Base-by-base conservation (phyloP, 1,140 invertebrate genomes). In the Sipha flava region DNA sequence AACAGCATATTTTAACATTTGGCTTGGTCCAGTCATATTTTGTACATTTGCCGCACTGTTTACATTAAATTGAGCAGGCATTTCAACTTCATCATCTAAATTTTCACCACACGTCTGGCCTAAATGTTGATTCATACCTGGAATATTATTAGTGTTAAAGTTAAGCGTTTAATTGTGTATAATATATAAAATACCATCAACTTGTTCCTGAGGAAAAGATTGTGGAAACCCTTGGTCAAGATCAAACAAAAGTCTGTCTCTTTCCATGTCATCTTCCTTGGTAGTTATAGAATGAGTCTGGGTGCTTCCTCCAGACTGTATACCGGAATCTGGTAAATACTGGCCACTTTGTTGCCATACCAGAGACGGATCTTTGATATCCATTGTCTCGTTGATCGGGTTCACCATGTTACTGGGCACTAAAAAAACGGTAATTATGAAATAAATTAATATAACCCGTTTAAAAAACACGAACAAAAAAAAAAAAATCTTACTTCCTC, bases 1-100 rank as follows among this genome's bases (percentile, higher is more conserved):
- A 62, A 99, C 97, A 54, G 97, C 97, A 87, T 98, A 95, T 86
- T 95, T 95, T 79, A 97, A 85, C 94, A 98, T 97, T 87, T 98
- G 96, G 66, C 95, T 97, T 1, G 97, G 97, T 85, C 98, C 96
- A 66, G 96, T 90, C 68, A 99, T 88, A 83, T 96, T 90, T 84
- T 98, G 96, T 10, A 99, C 97, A 81, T 96, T 96, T 49, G 96
- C 98, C 2, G 96, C 94, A 85, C 98, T 95, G 45, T 92, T 91
- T 3, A 94, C 92, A 86, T 98, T 95, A 83, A 97, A 93, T 85
- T 98, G 96, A 3, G 96, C 98, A 21, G 96, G 96, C 81, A 98
- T 98, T 87, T 98, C 95, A 81, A 96, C 95, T 12, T 95, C 95
- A 86, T 98, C 96, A 81, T 98, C 96, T 82, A 98, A 86, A 0